phyloP scores from a whole-genome alignment of 2,888 invertebrate species.

The Aspidiotus destructor region DNA sequence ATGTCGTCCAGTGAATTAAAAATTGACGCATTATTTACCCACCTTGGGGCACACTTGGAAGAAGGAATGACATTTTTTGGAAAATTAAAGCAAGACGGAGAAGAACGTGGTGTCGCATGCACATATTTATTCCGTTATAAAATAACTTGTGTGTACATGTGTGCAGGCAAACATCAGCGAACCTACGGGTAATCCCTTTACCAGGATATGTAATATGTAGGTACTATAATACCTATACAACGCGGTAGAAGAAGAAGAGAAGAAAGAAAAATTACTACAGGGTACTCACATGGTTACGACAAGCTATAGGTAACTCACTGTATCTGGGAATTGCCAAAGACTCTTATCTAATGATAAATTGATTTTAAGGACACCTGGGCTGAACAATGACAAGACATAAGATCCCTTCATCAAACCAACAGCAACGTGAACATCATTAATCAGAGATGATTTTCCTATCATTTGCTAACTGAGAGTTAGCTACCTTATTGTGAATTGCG shows the following conservation, averaged over 20 bases:
- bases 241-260: not conserved
- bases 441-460: constrained; percentile 32
- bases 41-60: no score
- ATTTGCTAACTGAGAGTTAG: constrained; percentile 8
- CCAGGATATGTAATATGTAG: no score
- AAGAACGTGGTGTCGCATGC: no score
- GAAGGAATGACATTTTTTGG: no score
- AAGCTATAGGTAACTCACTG: not conserved
- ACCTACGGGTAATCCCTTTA: no score
- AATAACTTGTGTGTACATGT: no score
- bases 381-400: constrained; percentile 28
- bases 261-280: not conserved
- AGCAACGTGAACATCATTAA: constrained; percentile 20
- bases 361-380: constrained; percentile 30
- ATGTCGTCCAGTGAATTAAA: no score
- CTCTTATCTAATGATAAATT: constrained; percentile 27
- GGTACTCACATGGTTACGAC: not conserved
- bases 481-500: constrained; percentile 9
- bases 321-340: constrained; percentile 1
- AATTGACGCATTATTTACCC: no score
- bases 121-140: no score
- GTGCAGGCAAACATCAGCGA: no score
- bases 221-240: not conserved
- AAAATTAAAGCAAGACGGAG: no score
- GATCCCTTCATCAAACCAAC: constrained; percentile 16